phyloP scores from a whole-genome alignment of 2,888 invertebrate species.

The Drosophila dives region DNA sequence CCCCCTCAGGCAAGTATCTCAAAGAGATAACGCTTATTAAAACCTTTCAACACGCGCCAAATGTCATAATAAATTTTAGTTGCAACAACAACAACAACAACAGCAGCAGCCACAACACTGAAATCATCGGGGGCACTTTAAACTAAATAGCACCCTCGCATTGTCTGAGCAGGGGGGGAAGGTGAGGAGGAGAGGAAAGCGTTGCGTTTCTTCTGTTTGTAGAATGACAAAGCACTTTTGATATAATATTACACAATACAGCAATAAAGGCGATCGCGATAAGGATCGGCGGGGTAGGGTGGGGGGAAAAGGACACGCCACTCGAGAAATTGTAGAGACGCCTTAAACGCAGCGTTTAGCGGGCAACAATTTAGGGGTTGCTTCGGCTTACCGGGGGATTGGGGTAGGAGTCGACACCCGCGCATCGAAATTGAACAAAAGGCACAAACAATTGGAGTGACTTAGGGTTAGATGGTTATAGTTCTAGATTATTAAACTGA shows the following conservation, averaged over 20 bases:
- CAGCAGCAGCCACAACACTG: neutral
- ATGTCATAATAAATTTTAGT: constrained; percentile 76
- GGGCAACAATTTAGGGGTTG: constrained; percentile 30
- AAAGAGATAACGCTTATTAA: constrained; percentile 49
- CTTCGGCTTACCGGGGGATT: constrained; percentile 2
- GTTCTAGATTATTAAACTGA: constrained; percentile 10
- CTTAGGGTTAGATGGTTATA: constrained; percentile 50
- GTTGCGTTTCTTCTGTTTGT: constrained; percentile 17
- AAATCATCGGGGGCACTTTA: constrained; percentile 29
- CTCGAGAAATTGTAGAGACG: constrained; percentile 64
- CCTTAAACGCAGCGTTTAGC: constrained; percentile 74
- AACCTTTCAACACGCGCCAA: constrained; percentile 79
- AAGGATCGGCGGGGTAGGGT: constrained; percentile 54
- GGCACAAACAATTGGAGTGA: constrained; percentile 18
- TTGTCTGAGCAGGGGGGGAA: neutral
- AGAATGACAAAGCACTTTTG: constrained; percentile 73
- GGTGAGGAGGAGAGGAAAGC: constrained; percentile 11
- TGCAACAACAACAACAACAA: constrained; percentile 22
- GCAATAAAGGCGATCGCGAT: constrained; percentile 75
- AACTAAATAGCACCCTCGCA: constrained; percentile 62
- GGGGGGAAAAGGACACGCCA: constrained; percentile 63
- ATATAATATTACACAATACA: constrained; percentile 61
- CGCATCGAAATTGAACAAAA: constrained; percentile 31
- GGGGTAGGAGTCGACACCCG: constrained; percentile 35
- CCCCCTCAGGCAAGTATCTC: neutral